Base-by-base conservation (phyloP, 1,140 invertebrate species). In the Nasonia giraulti region DNA sequence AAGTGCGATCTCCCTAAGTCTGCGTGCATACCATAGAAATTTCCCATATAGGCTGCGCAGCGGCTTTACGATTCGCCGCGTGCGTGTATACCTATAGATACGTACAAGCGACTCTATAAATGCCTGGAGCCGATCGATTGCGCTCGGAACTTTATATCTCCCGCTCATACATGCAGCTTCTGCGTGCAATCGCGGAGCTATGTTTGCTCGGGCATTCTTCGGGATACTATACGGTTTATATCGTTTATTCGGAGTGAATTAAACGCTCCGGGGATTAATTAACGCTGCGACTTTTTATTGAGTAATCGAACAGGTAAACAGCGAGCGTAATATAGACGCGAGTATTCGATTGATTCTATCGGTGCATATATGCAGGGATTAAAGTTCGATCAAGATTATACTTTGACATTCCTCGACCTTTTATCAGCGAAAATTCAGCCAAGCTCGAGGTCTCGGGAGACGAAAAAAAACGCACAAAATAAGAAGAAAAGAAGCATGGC, bases 11-110 rank as follows among this genome's bases (percentile, higher is more conserved):
- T 83, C 37, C 73, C 86, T 84, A 85, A 88, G 84, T 1, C 86
- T 84, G 83, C 87, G 83, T 85, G 23, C 50, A 85, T 85, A 69
- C 78, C 55, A 71, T 84, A 86, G 88, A 76, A 89, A 88, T 89
- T 90, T 88, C 86, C 87, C 89, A 89, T 90, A 89, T 89, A 89
- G 85, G 89, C 82, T 83, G 47, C 47, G 87, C 80, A 44, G 10
- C 8, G 83, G 82, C 87, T 88, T 87, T 88, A 83, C 88, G 81
- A 88, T 88, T 87, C 69, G 37, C 87, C 87, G 87, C 83, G 17
- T 62, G 20, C n/a, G 14, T 62, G 14, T 55, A 55, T 55, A 17
- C 33, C 3, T 37, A 37, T 55, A 27, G 27, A 27, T 27, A 27
- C 1, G 27, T 27, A 55, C 17, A 8, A 4, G 83, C 80, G 86